phyloP scores from a whole-genome alignment of 30 jellyfish, hydroid and myxozoan genomes.

The Phacellophora camtschatica region DNA sequence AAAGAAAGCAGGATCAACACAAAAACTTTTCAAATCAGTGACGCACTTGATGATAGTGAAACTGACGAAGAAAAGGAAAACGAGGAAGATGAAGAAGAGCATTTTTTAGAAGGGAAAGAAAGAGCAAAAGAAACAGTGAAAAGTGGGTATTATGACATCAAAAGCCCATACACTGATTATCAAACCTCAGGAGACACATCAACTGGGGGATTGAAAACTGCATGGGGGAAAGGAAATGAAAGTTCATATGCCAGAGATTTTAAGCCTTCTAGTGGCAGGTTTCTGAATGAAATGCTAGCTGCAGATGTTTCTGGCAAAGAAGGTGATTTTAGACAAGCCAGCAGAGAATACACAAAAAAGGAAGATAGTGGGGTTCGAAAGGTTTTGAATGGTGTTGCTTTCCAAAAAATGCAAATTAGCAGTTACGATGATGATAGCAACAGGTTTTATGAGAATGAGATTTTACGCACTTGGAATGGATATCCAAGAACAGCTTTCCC shows the following conservation, averaged over 20 bases:
- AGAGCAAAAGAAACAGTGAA: background rate
- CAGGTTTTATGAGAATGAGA: background rate
- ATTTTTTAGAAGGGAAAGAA: background rate
- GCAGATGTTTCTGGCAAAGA: background rate
- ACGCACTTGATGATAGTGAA: constrained; percentile 38
- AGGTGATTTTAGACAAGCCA: background rate
- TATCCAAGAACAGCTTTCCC: constrained; percentile 59
- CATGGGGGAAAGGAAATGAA: constrained; percentile 11
- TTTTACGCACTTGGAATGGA: background rate
- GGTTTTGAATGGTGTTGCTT: constrained; percentile 47
- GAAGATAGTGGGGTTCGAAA: constrained; percentile 63
- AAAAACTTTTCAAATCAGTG: constrained; percentile 74
- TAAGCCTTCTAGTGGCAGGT: background rate
- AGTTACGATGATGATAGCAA: constrained; percentile 1
- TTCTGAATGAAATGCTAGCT: constrained; percentile 3
- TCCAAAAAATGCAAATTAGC: background rate
- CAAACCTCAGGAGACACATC: background rate
- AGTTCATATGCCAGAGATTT: background rate
- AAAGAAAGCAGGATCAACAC: constrained; percentile 86
- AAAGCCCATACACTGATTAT: background rate
- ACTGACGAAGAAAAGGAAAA: constrained; percentile 12
- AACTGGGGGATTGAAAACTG: background rate
- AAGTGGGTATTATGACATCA: background rate
- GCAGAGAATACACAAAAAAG: constrained; percentile 4
- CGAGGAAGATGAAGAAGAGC: background rate